Base-by-base conservation (phyloP, 2,888 invertebrate species). In the Caradrina kadenii region DNA sequence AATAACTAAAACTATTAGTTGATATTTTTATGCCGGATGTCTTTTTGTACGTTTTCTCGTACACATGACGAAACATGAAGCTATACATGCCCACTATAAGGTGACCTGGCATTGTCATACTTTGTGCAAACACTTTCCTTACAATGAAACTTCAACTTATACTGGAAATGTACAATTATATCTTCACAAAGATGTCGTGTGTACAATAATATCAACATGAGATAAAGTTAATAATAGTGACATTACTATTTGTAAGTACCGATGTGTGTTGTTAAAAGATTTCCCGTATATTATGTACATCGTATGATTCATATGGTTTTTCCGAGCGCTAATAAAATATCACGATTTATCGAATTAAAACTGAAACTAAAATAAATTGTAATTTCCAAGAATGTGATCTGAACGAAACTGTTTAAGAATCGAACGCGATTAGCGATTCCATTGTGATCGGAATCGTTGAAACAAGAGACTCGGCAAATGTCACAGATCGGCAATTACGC, bases 401-500 rank as follows among this genome's bases (percentile, higher is more conserved):
- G 55, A 60, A 56, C 49, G 53, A 66, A 63, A 63, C 45, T 45
- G 42, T 65, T 71, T 55, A 58, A 74, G 66, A 73, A 76, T 60
- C 76, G 69, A 71, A 76, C 49, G 19, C 76, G 39, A 80, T 80
- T 76, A 76, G 60, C 17, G 69, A 71, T 82, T 72, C 73, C 63
- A 80, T 80, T 80, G 66, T 69, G 71, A 69, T 81, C 67, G 56
- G 62, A 77, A 81, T 63, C 73, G 63, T 62, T 72, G 75, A 80
- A 81, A 81, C 81, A 78, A 73, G 76, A 55, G 58, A 71, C 69
- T 65, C 54, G 52, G 54, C 60, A 54, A 73, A 80, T 76, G 74
- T 82, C 73, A 76, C 73, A 79, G 78, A 82, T 78, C 73, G 82
- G 80, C 85, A 85, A 89, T 87, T 87, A 86, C 80, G 76, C 56